A percentile compares a stretch with the other conserved stretches of the same genome.
Conservation (phyloP, 2,797 vertebrate genomes). For the Intellagama lesueurii region DNA sequence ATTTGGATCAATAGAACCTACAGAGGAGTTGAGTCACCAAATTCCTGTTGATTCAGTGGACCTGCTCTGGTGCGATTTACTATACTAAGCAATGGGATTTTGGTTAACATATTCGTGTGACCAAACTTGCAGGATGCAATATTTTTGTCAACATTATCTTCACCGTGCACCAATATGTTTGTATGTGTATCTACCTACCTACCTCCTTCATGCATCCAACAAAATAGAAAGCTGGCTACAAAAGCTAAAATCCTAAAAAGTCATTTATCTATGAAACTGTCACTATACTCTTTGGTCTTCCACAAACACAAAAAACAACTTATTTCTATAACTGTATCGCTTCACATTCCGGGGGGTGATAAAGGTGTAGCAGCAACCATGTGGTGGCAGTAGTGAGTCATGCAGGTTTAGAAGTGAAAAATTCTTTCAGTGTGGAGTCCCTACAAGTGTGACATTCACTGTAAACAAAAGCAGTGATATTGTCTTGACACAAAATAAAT, state of each 20-base stretch:
- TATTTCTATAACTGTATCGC: not conserved
- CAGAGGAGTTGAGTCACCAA: too few species aligned
- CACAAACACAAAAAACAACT: not conserved
- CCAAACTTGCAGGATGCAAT: not conserved
- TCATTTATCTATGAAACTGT: not conserved
- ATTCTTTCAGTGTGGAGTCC: fast-evolving
- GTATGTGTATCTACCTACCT: not conserved
- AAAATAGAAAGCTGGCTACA: too few species aligned
- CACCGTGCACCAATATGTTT: not conserved
- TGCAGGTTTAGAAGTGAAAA: slow-evolving; percentile 17
- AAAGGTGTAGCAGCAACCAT: slow-evolving; percentile 41
- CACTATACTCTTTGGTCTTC: not conserved
- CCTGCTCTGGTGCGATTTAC: too few species aligned
- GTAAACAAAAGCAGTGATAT: not conserved
- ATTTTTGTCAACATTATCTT: not conserved
- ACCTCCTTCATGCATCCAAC: not conserved
- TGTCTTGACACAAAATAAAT: not conserved
- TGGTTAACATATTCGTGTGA: not conserved
- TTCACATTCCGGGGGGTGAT: not conserved
- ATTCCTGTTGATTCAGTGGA: too few species aligned
- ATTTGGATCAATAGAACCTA: too few species aligned
- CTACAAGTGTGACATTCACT: not conserved
- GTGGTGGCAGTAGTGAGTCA: slow-evolving; percentile 75
- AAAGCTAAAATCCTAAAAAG: not conserved
- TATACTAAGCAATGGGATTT: too few species aligned